phyloP scores from a whole-genome alignment of 2,797 vertebrate species.

The Sitta carolinensis region DNA sequence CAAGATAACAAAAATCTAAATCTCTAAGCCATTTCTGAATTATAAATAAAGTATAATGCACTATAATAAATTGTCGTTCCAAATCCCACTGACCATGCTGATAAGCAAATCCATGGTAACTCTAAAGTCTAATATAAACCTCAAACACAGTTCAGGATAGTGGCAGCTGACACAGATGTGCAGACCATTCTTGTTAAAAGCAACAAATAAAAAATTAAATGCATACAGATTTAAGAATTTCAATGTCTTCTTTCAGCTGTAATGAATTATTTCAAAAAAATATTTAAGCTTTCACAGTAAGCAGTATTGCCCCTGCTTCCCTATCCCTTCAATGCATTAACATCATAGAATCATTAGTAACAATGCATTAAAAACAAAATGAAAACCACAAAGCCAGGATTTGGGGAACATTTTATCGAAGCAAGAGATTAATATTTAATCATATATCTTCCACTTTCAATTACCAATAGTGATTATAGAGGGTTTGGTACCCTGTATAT shows the following conservation, averaged over 20 bases:
- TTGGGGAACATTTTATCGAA: neutral
- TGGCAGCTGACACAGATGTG: neutral
- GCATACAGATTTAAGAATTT: neutral
- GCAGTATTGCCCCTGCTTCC: neutral
- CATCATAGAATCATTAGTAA: neutral
- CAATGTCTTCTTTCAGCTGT: neutral
- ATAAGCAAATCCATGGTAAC: slow-evolving; percentile 27
- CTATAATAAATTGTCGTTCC: slow-evolving; percentile 56
- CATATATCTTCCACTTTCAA: neutral
- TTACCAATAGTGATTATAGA: neutral
- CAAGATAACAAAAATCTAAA: slow-evolving; percentile 21
- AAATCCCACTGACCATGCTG: slow-evolving; percentile 36
- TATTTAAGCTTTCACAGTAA: neutral
- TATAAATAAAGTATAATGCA: slow-evolving; percentile 66
- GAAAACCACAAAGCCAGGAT: neutral
- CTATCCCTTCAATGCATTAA: neutral
- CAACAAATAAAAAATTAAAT: neutral
- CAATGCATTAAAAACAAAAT: neutral
- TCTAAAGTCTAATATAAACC: slow-evolving; percentile 30
- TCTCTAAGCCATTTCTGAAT: slow-evolving; percentile 67
- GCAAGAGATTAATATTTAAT: neutral
- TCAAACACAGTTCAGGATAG: neutral
- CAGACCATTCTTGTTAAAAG: neutral
- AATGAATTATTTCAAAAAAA: neutral
- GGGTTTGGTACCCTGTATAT: neutral